phyloP scores from a whole-genome alignment of 2,113 vertebrate species.

The Eira barbara region DNA sequence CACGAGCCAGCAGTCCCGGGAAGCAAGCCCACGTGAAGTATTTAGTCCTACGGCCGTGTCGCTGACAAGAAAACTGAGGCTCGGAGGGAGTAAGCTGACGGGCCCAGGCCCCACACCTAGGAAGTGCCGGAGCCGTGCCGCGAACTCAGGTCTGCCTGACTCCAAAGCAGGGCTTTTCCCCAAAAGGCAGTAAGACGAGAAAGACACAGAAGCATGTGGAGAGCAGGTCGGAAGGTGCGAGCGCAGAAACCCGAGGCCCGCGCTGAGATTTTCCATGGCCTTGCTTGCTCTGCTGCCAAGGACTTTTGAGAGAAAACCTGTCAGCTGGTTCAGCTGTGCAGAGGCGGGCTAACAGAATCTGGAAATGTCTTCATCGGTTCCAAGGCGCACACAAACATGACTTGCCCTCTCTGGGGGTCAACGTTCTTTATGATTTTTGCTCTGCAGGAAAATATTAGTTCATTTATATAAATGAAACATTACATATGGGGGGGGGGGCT shows the following conservation, averaged over 20 bases:
- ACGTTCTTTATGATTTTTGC: slow-evolving; percentile 43
- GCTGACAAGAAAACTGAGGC: neutral
- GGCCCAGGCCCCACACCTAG: too few species aligned
- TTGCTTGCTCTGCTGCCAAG: neutral
- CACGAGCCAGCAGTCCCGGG: neutral
- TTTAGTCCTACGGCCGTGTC: neutral
- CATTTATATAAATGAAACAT: slow-evolving; percentile 60
- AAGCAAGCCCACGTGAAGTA: neutral
- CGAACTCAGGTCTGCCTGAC: neutral
- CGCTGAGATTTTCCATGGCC: neutral
- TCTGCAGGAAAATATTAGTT: slow-evolving; percentile 70
- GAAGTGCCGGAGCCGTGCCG: neutral
- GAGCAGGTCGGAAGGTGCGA: neutral
- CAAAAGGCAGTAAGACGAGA: neutral
- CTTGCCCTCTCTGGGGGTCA: slow-evolving; percentile 53
- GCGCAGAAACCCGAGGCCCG: neutral
- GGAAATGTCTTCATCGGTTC: slow-evolving; percentile 34
- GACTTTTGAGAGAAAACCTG: slow-evolving; percentile 29
- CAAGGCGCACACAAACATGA: neutral
- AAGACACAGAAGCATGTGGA: neutral
- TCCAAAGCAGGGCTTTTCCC: neutral
- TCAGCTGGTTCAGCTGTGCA: neutral
- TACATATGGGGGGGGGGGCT: neutral
- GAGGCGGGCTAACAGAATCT: neutral
- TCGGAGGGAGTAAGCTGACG: neutral